phyloP scores from a whole-genome alignment of 2,888 invertebrate genomes.

The Abrostola tripartita region DNA sequence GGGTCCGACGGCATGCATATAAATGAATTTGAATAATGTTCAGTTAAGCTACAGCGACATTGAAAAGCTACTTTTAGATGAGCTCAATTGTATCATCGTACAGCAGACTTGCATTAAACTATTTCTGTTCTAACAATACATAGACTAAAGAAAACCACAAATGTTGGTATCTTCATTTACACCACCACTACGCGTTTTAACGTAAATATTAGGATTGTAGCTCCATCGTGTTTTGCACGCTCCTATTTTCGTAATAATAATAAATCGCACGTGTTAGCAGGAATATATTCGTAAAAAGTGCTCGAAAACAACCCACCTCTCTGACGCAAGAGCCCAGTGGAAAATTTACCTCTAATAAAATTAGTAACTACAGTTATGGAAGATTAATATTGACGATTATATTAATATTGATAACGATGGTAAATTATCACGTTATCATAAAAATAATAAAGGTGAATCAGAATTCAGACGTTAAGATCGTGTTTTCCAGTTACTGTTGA shows the following conservation, averaged over 20 bases:
- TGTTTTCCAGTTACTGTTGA: conserved; percentile 5
- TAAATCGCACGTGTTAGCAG: conserved; percentile 37
- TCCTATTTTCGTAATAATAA: conserved; percentile 50
- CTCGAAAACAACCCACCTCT: conserved; percentile 20
- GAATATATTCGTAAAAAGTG: conserved; percentile 22
- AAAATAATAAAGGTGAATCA: conserved; percentile 29
- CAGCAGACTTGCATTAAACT: conserved; percentile 15
- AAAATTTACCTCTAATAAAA: conserved; percentile 23
- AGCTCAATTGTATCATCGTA: conserved; percentile 5
- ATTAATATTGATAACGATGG: conserved; percentile 17
- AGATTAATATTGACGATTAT: conserved; percentile 5
- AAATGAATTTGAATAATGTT: no score
- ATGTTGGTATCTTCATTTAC: conserved; percentile 35
- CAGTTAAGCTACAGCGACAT: no score
- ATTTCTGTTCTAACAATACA: conserved; percentile 21
- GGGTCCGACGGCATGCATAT: no score
- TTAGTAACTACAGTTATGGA: background rate
- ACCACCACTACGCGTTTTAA: conserved; percentile 40
- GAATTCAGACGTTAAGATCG: conserved; percentile 18
- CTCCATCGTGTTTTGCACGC: conserved; percentile 40
- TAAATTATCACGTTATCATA: conserved; percentile 15
- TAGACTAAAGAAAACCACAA: conserved; percentile 15
- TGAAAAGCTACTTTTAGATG: background rate
- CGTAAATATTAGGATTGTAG: conserved; percentile 55
- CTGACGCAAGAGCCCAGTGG: conserved; percentile 19